Conservation (phyloP, 2,888 invertebrate species). For the Drosophila putrida region DNA sequence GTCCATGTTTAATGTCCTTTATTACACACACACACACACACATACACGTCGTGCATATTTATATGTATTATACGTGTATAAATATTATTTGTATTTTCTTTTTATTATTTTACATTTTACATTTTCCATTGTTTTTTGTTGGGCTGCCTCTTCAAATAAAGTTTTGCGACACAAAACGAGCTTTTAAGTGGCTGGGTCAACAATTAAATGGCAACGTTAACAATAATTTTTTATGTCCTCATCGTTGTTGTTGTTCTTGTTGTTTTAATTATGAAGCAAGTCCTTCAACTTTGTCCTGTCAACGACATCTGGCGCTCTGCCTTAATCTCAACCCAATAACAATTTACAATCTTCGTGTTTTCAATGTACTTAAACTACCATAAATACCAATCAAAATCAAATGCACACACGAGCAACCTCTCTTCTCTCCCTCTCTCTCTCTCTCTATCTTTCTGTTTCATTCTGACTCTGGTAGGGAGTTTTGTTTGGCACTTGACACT, state of each 20-base stretch:
- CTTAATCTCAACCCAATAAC: constrained; percentile 22
- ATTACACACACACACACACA: background rate
- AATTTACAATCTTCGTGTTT: constrained; percentile 34
- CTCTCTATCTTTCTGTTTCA: background rate
- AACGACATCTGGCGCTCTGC: constrained; percentile 41
- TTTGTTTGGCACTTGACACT: constrained; percentile 44
- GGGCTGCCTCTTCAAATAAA: constrained; percentile 17
- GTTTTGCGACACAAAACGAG: constrained; percentile 49
- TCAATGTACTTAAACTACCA: constrained; percentile 73
- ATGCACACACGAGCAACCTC: constrained; percentile 59
- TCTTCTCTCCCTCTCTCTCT: background rate
- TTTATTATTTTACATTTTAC: constrained; percentile 25
- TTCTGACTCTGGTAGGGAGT: background rate
- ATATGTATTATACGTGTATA: constrained; percentile 4
- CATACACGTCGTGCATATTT: background rate
- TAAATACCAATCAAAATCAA: constrained; percentile 85
- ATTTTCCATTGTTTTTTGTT: constrained; percentile 4
- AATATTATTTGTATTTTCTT: constrained; percentile 32
- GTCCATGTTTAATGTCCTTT: constrained; percentile 61
- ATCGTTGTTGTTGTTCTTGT: constrained; percentile 19
- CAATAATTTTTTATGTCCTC: constrained; percentile 24
- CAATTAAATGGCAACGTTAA: constrained; percentile 53
- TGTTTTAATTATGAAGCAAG: constrained; percentile 34
- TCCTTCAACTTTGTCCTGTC: constrained; percentile 42
- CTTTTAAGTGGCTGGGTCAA: constrained; percentile 52